Conservation (phyloP, 2,113 vertebrate species). For the Pica pica region DNA sequence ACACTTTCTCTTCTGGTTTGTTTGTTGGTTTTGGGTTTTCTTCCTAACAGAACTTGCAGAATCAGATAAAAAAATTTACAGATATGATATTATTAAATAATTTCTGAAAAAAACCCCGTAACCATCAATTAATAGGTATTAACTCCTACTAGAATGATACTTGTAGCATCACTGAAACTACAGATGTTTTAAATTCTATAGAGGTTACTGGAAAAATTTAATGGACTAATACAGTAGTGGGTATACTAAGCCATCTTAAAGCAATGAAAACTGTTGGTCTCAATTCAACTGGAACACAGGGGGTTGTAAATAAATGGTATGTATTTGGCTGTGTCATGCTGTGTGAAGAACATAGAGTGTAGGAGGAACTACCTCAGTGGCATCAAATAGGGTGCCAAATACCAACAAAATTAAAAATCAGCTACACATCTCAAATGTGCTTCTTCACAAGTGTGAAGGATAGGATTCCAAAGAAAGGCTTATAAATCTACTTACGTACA, state of each 20-base stretch:
- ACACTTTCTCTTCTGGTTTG: not conserved
- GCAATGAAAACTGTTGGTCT: not conserved
- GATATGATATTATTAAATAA: not conserved
- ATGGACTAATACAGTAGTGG: not conserved
- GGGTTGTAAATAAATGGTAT: not conserved
- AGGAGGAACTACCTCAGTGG: not conserved
- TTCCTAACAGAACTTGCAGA: not conserved
- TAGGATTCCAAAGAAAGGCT: not conserved
- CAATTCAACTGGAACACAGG: not conserved
- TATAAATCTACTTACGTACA: not conserved
- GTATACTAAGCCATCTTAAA: not conserved
- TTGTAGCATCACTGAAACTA: not conserved
- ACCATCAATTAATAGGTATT: not conserved
- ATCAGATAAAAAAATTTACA: not conserved
- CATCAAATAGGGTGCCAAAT: not conserved
- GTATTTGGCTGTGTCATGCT: not conserved
- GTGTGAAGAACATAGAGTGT: fast-evolving
- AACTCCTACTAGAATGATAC: not conserved
- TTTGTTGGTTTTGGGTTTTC: not conserved
- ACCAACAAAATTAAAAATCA: not conserved
- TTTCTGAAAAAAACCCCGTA: not conserved
- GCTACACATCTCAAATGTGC: not conserved
- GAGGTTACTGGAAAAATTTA: not conserved
- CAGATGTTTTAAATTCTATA: not conserved
- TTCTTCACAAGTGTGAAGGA: not conserved